Conservation (phyloP, 2,888 invertebrate genomes). For the Eupeodes luniger region DNA sequence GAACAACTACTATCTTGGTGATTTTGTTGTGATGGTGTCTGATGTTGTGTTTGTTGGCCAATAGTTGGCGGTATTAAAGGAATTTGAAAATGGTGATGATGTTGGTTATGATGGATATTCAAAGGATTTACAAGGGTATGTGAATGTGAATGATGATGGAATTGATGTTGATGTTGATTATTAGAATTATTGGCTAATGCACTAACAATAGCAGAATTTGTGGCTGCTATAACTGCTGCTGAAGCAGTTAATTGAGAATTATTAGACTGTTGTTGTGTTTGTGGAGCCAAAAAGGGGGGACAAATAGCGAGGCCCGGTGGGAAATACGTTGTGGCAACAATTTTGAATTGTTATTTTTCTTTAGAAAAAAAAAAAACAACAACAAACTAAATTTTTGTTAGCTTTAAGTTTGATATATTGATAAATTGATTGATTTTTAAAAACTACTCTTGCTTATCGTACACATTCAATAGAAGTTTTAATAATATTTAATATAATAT, state of each 20-base stretch:
- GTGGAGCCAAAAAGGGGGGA: conserved; percentile 79
- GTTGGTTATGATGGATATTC: conserved; percentile 66
- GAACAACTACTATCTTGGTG: conserved; percentile 64
- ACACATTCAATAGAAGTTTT: conserved; percentile 64
- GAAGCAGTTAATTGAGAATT: conserved; percentile 70
- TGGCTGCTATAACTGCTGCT: conserved; percentile 45
- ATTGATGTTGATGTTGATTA: conserved; percentile 74
- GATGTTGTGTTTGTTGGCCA: conserved; percentile 69
- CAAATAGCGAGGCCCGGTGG: conserved; percentile 79
- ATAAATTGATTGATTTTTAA: conserved; percentile 28
- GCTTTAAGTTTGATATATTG: conserved; percentile 27
- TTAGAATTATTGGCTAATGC: conserved; percentile 67
- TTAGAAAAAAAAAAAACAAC: neutral
- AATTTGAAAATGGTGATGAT: conserved; percentile 63
- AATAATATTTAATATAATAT: conserved; percentile 25
- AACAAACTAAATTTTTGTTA: neutral
- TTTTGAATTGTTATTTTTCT: conserved; percentile 69
- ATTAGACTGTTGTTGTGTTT: conserved; percentile 57
- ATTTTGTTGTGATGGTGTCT: conserved; percentile 67
- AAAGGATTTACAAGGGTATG: conserved; percentile 69
- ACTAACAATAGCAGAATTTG: conserved; percentile 70
- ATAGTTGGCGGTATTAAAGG: conserved; percentile 70
- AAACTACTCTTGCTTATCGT: conserved; percentile 74
- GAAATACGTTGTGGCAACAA: conserved; percentile 79
- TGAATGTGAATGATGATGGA: conserved; percentile 37